phyloP scores from a whole-genome alignment of 2,797 vertebrate species.

The Balearica regulorum region DNA sequence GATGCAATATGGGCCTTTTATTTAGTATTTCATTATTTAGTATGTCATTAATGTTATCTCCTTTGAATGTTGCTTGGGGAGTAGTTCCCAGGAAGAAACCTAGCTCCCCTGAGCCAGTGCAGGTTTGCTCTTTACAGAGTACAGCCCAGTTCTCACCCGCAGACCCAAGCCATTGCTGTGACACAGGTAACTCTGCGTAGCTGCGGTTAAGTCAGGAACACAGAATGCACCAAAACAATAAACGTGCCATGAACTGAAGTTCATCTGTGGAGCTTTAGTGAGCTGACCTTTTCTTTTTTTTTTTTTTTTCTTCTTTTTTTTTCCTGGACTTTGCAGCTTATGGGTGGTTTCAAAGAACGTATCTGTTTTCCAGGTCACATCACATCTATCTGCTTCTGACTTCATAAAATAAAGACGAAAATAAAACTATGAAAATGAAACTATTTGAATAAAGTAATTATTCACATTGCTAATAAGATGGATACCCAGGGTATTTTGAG shows the following conservation, averaged over 20 bases:
- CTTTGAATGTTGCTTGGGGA: neutral
- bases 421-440: neutral
- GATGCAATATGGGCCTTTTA: neutral
- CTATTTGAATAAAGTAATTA: neutral
- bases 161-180: neutral
- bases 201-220: neutral
- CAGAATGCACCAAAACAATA: neutral
- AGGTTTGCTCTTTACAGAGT: neutral
- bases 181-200: neutral
- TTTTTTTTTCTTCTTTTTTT: too few relatives aligned
- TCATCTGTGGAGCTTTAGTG: neutral
- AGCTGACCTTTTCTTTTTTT: neutral
- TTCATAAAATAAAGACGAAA: neutral
- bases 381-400: neutral
- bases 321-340: neutral
- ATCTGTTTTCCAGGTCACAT: neutral
- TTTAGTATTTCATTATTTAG: neutral
- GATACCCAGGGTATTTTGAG: accelerated
- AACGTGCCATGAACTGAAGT: neutral
- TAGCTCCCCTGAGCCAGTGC: neutral
- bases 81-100: neutral
- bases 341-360: neutral
- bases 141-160: neutral
- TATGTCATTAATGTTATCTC: neutral
- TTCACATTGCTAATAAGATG: neutral